Evolutionary conservation across 2,113 vertebrate species (phyloP).

Genomic region (Gymnogyps californianus): DNA sequence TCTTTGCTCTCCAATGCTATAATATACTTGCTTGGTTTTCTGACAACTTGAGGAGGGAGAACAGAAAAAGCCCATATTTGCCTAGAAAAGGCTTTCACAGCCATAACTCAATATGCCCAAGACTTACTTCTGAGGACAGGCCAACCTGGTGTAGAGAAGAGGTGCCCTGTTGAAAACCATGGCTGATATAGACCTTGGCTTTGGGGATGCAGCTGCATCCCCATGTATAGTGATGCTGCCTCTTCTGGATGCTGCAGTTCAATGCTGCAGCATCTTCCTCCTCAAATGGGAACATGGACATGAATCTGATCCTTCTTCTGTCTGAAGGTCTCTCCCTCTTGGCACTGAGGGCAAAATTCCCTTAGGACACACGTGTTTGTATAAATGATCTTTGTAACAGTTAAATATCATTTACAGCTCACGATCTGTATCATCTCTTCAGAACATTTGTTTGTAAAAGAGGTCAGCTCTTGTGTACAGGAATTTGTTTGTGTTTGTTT

Average conservation of each 20-base stretch:
- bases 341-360: not conserved
- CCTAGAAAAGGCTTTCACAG: not conserved
- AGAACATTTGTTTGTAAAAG: not conserved
- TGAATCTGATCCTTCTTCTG: not conserved
- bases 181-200: not conserved
- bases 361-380: not conserved
- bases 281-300: not conserved
- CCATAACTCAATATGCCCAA: not conserved
- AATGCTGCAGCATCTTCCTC: not conserved
- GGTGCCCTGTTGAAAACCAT: not conserved
- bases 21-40: not conserved
- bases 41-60: not conserved
- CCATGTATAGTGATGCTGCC: no score
- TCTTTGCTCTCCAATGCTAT: not conserved
- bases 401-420: not conserved
- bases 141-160: not conserved
- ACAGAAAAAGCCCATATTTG: fast-evolving
- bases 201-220: not conserved
- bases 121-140: not conserved
- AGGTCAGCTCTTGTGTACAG: not conserved
- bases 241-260: not conserved
- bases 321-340: not conserved
- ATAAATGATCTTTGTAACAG: not conserved
- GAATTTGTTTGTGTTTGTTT: not conserved
- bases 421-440: not conserved